Percentiles rank a stretch among this genome's conserved stretches.
phyloP scores from a whole-genome alignment of 2,113 vertebrate species.

The Hydrolagus affinis region DNA sequence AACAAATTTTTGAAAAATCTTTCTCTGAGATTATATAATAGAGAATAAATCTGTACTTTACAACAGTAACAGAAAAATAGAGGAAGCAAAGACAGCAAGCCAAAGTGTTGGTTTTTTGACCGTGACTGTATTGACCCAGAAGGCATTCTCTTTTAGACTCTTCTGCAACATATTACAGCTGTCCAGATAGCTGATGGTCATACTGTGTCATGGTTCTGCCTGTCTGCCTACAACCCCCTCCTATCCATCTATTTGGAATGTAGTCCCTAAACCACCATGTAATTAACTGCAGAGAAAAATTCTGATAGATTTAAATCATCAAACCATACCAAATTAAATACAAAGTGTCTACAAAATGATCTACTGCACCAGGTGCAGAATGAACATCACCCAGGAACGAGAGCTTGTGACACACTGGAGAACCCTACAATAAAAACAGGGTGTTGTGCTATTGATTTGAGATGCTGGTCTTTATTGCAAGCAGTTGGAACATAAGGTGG shows the following conservation, averaged over 20 bases:
- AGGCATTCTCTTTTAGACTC: not conserved
- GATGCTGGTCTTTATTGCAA: too few relatives aligned
- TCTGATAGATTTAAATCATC: constrained; percentile 54
- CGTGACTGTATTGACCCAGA: not conserved
- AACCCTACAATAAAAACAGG: not conserved
- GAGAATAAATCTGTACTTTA: not conserved
- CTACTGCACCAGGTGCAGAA: not conserved
- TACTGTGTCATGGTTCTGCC: not conserved
- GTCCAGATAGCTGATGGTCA: constrained; percentile 20
- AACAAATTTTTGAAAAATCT: not conserved
- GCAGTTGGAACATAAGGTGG: too few relatives aligned
- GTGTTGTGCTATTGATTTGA: too few relatives aligned
- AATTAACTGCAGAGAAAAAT: constrained; percentile 53
- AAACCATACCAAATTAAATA: constrained; percentile 52
- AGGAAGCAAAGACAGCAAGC: not conserved
- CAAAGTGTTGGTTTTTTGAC: not conserved
- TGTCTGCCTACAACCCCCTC: constrained; percentile 36
- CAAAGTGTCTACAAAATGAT: constrained; percentile 33
- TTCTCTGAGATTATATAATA: not conserved
- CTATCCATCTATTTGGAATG: constrained; percentile 48
- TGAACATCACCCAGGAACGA: not conserved
- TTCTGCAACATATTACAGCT: not conserved
- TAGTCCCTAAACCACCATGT: constrained; percentile 47
- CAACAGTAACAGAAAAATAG: not conserved
- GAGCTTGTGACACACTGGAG: not conserved